Percentiles rank a stretch among this genome's conserved stretches.
Evolutionary conservation across 1,140 invertebrate species (phyloP).

Genomic region (Brachionus sp.): DNA sequence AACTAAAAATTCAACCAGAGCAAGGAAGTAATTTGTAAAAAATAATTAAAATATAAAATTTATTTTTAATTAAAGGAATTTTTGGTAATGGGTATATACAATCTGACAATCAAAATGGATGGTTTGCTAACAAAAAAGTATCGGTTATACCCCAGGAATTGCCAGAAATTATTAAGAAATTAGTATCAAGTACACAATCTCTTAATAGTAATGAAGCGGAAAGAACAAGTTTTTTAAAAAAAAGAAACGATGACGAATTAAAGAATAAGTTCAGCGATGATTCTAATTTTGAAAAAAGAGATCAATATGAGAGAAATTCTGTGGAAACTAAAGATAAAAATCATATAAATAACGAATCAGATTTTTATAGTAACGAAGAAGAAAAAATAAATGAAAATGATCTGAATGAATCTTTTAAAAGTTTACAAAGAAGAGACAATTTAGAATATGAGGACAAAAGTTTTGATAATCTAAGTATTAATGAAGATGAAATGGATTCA

Average conservation of each 20-base stretch:
- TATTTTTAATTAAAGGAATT: background rate
- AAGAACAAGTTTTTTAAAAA: background rate
- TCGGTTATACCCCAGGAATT: background rate
- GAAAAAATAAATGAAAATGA: constrained; percentile 32
- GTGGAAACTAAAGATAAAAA: background rate
- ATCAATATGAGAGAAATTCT: background rate
- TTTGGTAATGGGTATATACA: constrained; percentile 7
- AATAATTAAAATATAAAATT: background rate
- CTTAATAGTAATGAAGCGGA: background rate
- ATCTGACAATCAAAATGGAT: background rate
- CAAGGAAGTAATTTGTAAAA: constrained; percentile 5
- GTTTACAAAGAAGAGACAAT: background rate
- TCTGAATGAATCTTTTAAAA: constrained; percentile 15
- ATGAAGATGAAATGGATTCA: background rate
- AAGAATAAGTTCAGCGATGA: background rate
- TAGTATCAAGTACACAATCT: background rate
- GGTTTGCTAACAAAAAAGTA: background rate
- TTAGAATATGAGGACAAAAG: background rate
- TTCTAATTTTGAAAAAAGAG: constrained; percentile 15
- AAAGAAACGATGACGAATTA: background rate
- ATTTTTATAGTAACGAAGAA: background rate
- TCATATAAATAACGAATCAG: background rate
- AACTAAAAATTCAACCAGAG: background rate
- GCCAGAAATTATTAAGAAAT: background rate
- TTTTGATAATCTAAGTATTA: background rate